Conservation (phyloP, 2,888 invertebrate species). For the Euplagia quadripunctaria region DNA sequence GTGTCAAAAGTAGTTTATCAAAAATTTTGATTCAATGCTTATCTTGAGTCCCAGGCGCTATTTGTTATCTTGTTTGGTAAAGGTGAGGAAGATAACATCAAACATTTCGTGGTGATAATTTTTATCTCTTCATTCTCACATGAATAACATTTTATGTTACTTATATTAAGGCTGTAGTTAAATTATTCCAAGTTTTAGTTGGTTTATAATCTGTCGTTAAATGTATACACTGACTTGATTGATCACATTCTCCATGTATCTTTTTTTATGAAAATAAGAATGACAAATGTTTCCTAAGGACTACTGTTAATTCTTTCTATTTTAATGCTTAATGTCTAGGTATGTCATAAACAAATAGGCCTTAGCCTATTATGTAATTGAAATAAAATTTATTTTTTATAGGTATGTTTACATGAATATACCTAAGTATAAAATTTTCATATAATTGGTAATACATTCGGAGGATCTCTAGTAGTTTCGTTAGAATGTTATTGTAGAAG, state of each 20-base stretch:
- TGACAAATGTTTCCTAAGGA: too few species aligned
- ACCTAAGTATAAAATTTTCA: too few species aligned
- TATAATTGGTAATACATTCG: neutral
- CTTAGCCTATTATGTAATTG: too few species aligned
- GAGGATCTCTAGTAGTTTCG: neutral
- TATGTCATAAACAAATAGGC: neutral
- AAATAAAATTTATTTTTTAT: too few species aligned
- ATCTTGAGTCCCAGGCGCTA: conserved; percentile 73
- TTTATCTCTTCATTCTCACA: conserved; percentile 65
- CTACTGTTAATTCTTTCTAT: neutral
- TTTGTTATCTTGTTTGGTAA: conserved; percentile 79
- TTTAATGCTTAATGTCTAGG: neutral
- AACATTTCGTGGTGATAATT: conserved; percentile 69
- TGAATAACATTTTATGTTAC: conserved; percentile 50
- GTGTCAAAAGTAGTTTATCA: conserved; percentile 80
- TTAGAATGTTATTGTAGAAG: neutral
- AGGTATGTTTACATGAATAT: too few species aligned
- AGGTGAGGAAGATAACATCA: conserved; percentile 76
- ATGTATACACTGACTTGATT: too few species aligned
- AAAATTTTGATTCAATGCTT: conserved; percentile 75
- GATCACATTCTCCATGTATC: too few species aligned
- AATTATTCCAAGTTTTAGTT: neutral
- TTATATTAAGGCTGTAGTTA: conserved; percentile 9
- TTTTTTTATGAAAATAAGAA: too few species aligned
- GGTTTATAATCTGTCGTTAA: too few species aligned